Conservation (phyloP, 2,113 vertebrate species). For the Bos javanicus region DNA sequence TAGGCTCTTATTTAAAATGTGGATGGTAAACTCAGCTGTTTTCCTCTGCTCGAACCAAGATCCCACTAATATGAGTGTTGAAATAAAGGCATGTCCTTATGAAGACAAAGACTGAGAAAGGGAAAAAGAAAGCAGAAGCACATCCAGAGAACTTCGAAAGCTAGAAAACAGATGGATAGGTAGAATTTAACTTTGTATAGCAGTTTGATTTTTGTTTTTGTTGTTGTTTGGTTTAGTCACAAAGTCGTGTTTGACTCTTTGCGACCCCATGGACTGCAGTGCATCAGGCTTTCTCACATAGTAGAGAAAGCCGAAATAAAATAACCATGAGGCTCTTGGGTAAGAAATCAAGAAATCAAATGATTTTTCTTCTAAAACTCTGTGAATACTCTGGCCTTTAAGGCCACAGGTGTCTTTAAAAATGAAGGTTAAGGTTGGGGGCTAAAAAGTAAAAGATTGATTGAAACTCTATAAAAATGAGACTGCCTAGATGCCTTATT, state of each 20-base stretch:
- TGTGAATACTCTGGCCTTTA: neutral
- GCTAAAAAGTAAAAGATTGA: neutral
- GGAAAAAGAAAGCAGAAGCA: neutral
- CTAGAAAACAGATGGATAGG: constrained; percentile 46
- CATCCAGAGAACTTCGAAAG: neutral
- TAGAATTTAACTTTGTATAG: constrained; percentile 44
- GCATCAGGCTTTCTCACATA: neutral
- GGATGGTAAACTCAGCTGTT: neutral
- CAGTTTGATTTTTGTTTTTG: neutral
- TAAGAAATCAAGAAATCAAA: neutral
- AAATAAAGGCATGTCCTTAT: neutral
- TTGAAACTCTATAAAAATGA: neutral
- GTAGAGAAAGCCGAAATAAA: constrained; percentile 47
- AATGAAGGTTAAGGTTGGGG: neutral
- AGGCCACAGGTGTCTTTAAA: neutral
- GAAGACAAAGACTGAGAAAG: neutral
- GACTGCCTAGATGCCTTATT: neutral
- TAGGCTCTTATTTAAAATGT: neutral
- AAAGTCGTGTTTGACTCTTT: neutral
- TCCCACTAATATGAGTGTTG: neutral
- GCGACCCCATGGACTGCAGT: neutral
- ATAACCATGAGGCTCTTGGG: neutral
- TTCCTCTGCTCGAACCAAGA: neutral
- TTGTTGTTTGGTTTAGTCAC: neutral
- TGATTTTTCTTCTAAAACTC: neutral